Percentiles rank a stretch among this genome's conserved stretches.
These are phyloP conservation scores for Allygus modestus DNA, from an alignment of 2,888 invertebrate genomes.

Conservation along the genomic window DNA sequence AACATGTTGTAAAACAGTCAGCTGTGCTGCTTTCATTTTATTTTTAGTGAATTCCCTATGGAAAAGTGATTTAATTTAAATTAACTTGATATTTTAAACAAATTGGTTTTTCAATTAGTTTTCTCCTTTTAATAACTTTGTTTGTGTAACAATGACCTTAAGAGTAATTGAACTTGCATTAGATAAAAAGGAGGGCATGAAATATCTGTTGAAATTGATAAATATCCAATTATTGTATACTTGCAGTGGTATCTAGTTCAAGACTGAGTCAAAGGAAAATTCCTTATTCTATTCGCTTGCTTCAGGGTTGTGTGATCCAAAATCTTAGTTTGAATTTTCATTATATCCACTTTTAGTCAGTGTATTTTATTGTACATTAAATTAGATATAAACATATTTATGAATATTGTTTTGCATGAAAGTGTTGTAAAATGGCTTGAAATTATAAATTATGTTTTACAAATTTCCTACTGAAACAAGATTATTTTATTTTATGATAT, in stretches of 20 bases:
- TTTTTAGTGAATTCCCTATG: too few species aligned
- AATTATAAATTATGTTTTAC: neutral
- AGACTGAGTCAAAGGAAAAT: conserved; percentile 10
- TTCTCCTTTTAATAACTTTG: too few species aligned
- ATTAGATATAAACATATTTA: neutral
- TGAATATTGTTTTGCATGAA: conserved; percentile 22
- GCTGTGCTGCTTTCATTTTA: too few species aligned
- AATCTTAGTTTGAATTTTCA: neutral
- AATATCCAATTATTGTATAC: neutral
- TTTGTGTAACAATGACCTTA: too few species aligned
- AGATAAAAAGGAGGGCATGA: too few species aligned
- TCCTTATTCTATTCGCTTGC: neutral
- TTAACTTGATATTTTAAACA: too few species aligned
- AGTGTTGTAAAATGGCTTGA: conserved; percentile 16
- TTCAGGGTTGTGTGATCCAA: neutral
- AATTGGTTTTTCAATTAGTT: too few species aligned
- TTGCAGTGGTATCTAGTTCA: neutral
- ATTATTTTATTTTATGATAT: conserved; percentile 21
- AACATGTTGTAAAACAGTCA: too few species aligned
- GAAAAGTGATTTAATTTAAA: too few species aligned
- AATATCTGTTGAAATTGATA: too few species aligned
- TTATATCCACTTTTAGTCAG: neutral
- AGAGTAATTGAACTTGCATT: too few species aligned
- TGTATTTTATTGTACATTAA: conserved; percentile 19
- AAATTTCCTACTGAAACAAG: neutral